A percentile compares a stretch with the other conserved stretches of the same genome.
Evolutionary conservation across 2,797 vertebrate species (phyloP).

Genomic region (Fistularia tabacaria): DNA sequence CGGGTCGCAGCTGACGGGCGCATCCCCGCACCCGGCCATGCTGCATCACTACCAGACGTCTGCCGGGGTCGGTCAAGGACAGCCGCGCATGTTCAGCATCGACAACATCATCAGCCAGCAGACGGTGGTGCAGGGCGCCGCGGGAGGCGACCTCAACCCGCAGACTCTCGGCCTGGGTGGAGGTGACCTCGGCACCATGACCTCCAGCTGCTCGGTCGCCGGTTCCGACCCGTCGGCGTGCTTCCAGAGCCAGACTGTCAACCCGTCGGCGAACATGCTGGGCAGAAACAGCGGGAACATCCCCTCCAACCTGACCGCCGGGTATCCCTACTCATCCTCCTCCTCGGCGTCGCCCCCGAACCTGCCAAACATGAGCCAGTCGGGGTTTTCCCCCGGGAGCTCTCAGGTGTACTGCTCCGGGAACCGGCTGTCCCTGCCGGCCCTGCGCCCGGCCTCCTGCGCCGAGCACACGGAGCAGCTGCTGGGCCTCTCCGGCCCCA

Average conservation of each 20-base stretch:
- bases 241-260: conserved; percentile 77
- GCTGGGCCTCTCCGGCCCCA: conserved; percentile 75
- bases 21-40: conserved; percentile 77
- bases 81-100: conserved; percentile 90
- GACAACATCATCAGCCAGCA: conserved; percentile 90
- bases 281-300: conserved; percentile 68
- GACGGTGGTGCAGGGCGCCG: conserved; percentile 74
- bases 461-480: conserved; percentile 85
- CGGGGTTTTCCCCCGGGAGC: conserved; percentile 78
- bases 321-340: conserved; percentile 78
- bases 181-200: conserved; percentile 75
- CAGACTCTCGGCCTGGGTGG: conserved; percentile 73
- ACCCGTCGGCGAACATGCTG: conserved; percentile 67
- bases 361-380: conserved; percentile 74
- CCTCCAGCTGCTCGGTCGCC: conserved; percentile 74
- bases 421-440: conserved; percentile 77
- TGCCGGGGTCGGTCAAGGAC: conserved; percentile 69
- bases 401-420: conserved; percentile 83
- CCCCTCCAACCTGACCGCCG: conserved; percentile 67
- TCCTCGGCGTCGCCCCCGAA: conserved; percentile 79
- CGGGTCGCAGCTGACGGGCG: conserved; percentile 66
- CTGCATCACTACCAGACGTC: conserved; percentile 80
- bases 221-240: conserved; percentile 75
- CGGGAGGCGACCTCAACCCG: conserved; percentile 63
- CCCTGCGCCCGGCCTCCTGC: conserved; percentile 78